Conservation (phyloP, 2,797 vertebrate genomes). For the Myoxocephalus aenaeus region DNA sequence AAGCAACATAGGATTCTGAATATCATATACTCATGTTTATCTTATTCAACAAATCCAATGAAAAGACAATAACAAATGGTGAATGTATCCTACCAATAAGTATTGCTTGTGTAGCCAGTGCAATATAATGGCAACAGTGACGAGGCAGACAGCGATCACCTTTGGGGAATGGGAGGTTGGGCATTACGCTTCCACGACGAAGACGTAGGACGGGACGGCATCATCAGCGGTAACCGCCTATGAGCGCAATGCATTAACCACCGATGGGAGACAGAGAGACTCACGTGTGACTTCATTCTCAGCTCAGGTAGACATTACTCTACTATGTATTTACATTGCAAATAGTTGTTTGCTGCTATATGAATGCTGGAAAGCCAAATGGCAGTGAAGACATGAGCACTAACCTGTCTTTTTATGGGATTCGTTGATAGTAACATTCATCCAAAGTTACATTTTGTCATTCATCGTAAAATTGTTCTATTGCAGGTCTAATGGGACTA, state of each 20-base stretch:
- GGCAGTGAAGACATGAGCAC: not conserved
- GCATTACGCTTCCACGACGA: not conserved
- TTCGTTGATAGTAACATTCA: slow-evolving; percentile 10
- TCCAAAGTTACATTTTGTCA: not conserved
- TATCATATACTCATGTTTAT: not conserved
- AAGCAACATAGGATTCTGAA: not conserved
- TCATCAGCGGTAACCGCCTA: not conserved
- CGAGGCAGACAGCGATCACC: not conserved
- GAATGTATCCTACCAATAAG: not conserved
- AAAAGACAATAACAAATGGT: not conserved
- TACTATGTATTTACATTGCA: not conserved
- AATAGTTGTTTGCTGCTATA: not conserved
- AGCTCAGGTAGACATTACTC: not conserved
- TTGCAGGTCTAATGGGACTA: slow-evolving; percentile 6
- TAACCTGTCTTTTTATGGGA: not conserved
- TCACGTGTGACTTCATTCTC: not conserved
- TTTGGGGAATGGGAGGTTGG: not conserved
- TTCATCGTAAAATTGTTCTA: not conserved
- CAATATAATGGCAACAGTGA: not conserved
- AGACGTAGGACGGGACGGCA: not conserved
- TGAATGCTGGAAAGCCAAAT: not conserved
- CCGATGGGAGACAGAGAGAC: too few relatives aligned
- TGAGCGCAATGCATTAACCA: too few relatives aligned
- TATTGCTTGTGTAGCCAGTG: not conserved
- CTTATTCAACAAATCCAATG: not conserved